Evolutionary conservation across 2,797 vertebrate species (phyloP).

Genomic region (Netta rufina): DNA sequence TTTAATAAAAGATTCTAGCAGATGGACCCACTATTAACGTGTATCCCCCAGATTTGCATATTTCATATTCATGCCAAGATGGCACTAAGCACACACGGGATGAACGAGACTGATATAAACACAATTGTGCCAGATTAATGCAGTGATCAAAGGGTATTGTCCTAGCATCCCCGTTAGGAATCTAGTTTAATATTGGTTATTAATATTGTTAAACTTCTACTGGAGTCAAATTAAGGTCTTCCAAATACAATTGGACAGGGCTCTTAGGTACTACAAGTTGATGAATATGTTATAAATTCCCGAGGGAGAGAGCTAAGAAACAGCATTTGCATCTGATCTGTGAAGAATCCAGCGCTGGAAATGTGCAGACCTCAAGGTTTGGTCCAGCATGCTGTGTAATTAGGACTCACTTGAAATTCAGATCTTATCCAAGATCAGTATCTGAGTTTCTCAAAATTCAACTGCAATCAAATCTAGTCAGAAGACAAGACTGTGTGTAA

Average conservation of each 20-base stretch:
- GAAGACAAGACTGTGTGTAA: constrained; percentile 40
- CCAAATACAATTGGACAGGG: constrained; percentile 34
- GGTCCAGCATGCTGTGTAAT: constrained; percentile 12
- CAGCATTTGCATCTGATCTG: constrained; percentile 43
- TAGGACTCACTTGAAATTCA: constrained; percentile 53
- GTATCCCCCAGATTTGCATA: constrained; percentile 74
- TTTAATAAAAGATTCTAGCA: constrained; percentile 75
- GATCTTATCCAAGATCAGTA: constrained; percentile 23
- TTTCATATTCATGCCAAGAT: constrained; percentile 70
- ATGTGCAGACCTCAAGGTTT: constrained; percentile 18
- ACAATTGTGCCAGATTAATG: constrained; percentile 34
- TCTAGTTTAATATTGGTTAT: constrained; percentile 37
- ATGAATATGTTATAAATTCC: constrained; percentile 43
- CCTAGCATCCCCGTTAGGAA: background rate
- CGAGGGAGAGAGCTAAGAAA: constrained; percentile 8
- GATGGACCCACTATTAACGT: constrained; percentile 77
- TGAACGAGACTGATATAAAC: constrained; percentile 44
- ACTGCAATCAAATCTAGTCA: background rate
- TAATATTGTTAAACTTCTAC: constrained; percentile 49
- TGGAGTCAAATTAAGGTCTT: constrained; percentile 49
- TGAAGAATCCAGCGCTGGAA: background rate
- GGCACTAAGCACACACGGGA: constrained; percentile 51
- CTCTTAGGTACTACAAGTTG: constrained; percentile 64
- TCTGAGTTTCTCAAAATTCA: constrained; percentile 33
- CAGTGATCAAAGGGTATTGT: constrained; percentile 40